A percentile compares a stretch with the other conserved stretches of the same genome.
phyloP scores from a whole-genome alignment of 2,888 invertebrate species.

The Gryllus longicercus region DNA sequence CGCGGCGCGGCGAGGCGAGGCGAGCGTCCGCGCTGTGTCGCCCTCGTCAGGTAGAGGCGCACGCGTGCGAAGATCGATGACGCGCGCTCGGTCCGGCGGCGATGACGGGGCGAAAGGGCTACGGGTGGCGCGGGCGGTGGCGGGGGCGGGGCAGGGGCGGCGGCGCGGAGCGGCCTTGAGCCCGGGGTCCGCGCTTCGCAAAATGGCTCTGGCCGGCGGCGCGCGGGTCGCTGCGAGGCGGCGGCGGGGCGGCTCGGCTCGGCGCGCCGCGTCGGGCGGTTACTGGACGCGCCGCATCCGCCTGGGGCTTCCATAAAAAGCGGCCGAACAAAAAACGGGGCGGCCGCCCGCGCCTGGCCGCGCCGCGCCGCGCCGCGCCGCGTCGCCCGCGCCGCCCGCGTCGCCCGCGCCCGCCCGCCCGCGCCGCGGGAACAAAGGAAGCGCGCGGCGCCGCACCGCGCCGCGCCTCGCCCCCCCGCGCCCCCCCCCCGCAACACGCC shows the following conservation, averaged over 20 bases:
- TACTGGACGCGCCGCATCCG: constrained; percentile 20
- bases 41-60: background rate
- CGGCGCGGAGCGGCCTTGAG: background rate
- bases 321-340: constrained; percentile 39
- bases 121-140: constrained; percentile 32
- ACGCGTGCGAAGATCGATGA: background rate
- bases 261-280: background rate
- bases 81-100: background rate
- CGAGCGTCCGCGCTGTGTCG: background rate
- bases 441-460: no score
- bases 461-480: no score
- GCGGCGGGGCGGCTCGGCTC: constrained; percentile 11
- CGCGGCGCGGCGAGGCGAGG: constrained; percentile 19
- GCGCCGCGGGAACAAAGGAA: background rate
- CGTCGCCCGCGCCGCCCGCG: background rate
- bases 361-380: background rate
- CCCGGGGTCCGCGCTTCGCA: constrained; percentile 26
- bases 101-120: constrained; percentile 19
- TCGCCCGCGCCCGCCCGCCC: background rate
- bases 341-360: background rate
- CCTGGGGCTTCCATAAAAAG: constrained; percentile 33
- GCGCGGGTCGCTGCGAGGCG: constrained; percentile 18
- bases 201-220: constrained; percentile 36
- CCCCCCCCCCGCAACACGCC: no score
- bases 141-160: constrained; percentile 5